These are phyloP conservation scores for Ferrisia virgata DNA, from an alignment of 2,888 invertebrate genomes.

Conservation along the genomic window DNA sequence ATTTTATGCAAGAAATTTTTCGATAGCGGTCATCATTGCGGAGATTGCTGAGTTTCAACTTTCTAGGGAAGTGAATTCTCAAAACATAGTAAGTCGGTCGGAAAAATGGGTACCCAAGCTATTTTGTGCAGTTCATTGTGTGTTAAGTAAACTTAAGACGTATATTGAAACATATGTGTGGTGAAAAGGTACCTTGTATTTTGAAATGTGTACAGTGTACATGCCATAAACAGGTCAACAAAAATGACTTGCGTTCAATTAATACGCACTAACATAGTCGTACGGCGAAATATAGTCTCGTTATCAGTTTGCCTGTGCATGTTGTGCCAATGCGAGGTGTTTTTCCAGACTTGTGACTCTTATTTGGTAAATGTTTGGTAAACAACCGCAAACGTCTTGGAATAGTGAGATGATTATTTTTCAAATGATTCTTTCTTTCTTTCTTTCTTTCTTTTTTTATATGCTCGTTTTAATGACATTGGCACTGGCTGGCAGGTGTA, in stretches of 20 bases:
- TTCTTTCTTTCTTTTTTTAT: background rate
- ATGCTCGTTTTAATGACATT: background rate
- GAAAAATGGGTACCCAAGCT: too few species aligned
- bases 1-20: too few species aligned
- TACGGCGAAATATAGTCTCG: background rate
- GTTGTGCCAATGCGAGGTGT: background rate
- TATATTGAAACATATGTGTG: background rate
- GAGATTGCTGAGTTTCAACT: too few species aligned
- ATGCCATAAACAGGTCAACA: constrained; percentile 1
- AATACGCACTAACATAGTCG: background rate
- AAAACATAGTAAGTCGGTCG: too few species aligned
- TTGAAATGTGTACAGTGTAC: too few species aligned
- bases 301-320: background rate
- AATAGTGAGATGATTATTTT: background rate
- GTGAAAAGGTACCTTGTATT: background rate
- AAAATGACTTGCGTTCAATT: constrained; percentile 7
- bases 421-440: background rate
- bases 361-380: too few species aligned
- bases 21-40: too few species aligned
- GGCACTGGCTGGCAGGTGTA: background rate
- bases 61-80: too few species aligned
- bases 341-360: background rate
- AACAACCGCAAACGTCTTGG: background rate
- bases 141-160: background rate
- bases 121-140: too few species aligned